Percentiles rank a stretch among this genome's conserved stretches.
These are phyloP conservation scores for Willowsia nigromaculata DNA, from an alignment of 2,888 invertebrate genomes.

Conservation along the genomic window DNA sequence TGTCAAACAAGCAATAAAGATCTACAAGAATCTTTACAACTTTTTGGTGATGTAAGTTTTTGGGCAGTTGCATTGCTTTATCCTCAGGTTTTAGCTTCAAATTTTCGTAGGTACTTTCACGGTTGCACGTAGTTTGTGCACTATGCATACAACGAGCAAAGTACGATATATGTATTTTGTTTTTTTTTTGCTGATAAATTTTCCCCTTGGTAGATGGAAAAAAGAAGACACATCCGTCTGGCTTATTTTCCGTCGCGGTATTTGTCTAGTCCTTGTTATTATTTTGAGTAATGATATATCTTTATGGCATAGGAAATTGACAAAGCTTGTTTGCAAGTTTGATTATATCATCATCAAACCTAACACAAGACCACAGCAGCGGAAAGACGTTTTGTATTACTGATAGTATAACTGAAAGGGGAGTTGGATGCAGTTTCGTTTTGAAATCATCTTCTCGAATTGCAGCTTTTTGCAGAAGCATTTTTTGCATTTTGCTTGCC, in stretches of 20 bases:
- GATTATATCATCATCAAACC: too few relatives aligned
- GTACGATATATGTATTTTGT: too few relatives aligned
- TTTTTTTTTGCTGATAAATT: too few relatives aligned
- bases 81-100: too few relatives aligned
- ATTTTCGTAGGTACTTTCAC: too few relatives aligned
- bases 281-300: background rate
- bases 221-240: background rate
- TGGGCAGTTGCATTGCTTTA: too few relatives aligned
- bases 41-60: background rate
- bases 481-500: background rate
- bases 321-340: background rate
- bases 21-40: background rate
- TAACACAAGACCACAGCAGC: background rate
- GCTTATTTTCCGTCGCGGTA: background rate
- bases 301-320: background rate
- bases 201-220: too few relatives aligned
- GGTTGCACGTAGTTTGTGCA: too few relatives aligned
- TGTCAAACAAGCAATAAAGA: background rate
- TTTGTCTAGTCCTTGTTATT: background rate
- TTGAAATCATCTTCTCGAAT: background rate
- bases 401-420: background rate
- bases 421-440: background rate
- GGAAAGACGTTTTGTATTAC: too few relatives aligned
- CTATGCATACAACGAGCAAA: too few relatives aligned
- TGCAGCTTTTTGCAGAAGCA: background rate